Evolutionary conservation across 2,888 invertebrate genomes (phyloP).

Genomic region (Idaea straminata): DNA sequence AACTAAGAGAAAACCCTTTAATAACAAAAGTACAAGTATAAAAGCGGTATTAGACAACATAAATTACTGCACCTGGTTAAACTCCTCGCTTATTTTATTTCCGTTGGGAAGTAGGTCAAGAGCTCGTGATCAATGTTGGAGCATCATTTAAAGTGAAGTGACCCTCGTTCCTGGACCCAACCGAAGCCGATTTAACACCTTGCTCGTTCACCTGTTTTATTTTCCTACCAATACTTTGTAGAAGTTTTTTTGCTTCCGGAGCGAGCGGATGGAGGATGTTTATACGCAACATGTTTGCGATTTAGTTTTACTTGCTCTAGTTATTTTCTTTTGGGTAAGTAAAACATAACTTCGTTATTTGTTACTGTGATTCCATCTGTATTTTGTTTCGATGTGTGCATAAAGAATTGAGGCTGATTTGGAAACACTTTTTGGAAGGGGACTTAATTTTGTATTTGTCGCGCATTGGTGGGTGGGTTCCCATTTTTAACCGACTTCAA

Average conservation of each 20-base stretch:
- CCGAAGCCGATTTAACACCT: slow-evolving; percentile 21
- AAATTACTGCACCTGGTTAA: slow-evolving; percentile 25
- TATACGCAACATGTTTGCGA: neutral
- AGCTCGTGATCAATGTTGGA: slow-evolving; percentile 25
- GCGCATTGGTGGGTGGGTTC: too few species aligned
- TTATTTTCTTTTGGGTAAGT: neutral
- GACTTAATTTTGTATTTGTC: too few species aligned
- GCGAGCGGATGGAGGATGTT: slow-evolving; percentile 6
- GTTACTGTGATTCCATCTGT: neutral
- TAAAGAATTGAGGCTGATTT: too few species aligned
- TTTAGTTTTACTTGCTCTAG: neutral
- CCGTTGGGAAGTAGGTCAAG: slow-evolving; percentile 21
- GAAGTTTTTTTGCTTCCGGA: slow-evolving; percentile 10
- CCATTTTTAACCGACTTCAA: too few species aligned
- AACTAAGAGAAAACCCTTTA: slow-evolving; percentile 8
- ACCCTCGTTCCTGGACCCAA: slow-evolving; percentile 11
- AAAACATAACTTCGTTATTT: neutral
- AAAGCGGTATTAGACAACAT: slow-evolving; percentile 15
- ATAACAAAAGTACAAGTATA: slow-evolving; percentile 3
- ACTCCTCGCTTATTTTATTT: slow-evolving; percentile 22
- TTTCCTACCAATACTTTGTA: slow-evolving; percentile 17
- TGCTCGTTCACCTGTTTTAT: slow-evolving; percentile 16
- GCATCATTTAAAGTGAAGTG: slow-evolving; percentile 24
- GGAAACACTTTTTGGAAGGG: too few species aligned
- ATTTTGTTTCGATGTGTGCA: neutral